Evolutionary conservation across 2,113 vertebrate genomes (phyloP).

Genomic region (Hydrochoerus hydrochaeris): DNA sequence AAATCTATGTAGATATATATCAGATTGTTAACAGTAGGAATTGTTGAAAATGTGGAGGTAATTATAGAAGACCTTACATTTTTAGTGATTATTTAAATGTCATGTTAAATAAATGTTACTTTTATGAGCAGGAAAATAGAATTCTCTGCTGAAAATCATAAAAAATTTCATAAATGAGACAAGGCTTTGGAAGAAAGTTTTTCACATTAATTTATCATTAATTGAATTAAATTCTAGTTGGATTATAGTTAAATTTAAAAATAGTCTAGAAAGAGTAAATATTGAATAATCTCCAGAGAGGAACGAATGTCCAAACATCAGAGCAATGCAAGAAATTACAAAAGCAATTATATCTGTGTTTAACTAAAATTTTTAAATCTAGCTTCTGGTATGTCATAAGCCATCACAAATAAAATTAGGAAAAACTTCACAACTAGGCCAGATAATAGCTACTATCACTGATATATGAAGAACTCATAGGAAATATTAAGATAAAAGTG

Average conservation of each 20-base stretch:
- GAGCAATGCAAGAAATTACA: not conserved
- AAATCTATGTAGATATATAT: not conserved
- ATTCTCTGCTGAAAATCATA: not conserved
- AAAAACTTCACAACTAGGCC: not conserved
- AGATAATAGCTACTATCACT: not conserved
- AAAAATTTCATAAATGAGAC: slow-evolving; percentile 38
- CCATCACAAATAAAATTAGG: not conserved
- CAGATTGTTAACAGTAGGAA: not conserved
- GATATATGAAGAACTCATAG: not conserved
- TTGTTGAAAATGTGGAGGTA: not conserved
- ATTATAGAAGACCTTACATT: not conserved
- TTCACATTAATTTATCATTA: slow-evolving; percentile 46
- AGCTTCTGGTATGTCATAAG: not conserved
- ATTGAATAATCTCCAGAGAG: slow-evolving; percentile 8
- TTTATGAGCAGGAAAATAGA: slow-evolving; percentile 33
- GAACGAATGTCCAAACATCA: slow-evolving; percentile 26
- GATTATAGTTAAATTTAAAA: slow-evolving; percentile 53
- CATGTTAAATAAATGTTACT: slow-evolving; percentile 12
- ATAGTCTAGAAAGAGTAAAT: slow-evolving; percentile 12
- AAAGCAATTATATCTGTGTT: not conserved
- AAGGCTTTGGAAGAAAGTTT: not conserved
- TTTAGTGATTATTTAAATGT: slow-evolving; percentile 47
- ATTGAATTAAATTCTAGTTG: slow-evolving; percentile 56
- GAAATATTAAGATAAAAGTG: slow-evolving; percentile 14
- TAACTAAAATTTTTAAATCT: not conserved